Evolutionary conservation across 2,113 vertebrate genomes (phyloP), one percentile per base, ranked within the genome.

Genomic region (Passer domesticus): DNA sequence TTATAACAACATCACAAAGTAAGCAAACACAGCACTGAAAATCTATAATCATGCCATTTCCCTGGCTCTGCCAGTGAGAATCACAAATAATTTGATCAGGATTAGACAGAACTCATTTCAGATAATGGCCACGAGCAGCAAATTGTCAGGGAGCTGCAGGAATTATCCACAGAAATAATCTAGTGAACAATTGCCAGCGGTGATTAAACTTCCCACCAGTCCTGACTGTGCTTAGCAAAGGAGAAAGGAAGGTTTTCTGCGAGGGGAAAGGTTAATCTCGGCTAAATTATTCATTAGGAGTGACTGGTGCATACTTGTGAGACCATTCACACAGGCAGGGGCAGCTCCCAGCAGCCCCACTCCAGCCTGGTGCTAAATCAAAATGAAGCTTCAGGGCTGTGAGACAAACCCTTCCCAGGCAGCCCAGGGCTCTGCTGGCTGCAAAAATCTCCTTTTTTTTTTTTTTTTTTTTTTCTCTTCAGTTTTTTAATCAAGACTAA

Each of bases 1-100:
- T 95, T 79, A 6, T 76, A 85, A 66, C 74, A 80, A 77, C 67
- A 69, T 58, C 58, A 19, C 66, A 80, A 20, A 96, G 79, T 73
- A 94, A 95, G 84, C 93, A 95, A 95, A 92, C 84, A 90, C 7
- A 70, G 56, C 88, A 49, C 15, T 66, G 50, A 50, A 68, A 92
- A 60, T 90, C 37, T 8, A 69, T 37, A 87, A 90, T 69, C 74
- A 35, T 39, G 55, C 50, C 9, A 79, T 89, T 95, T 92, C 81
- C 81, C 59, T 69, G 70, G 58, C 70, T 94, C 77, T 63, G 66
- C 64, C 78, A 85, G 43, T 17, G 33, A 46, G 62, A 69, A 91
- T 49, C 91, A 95, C 87, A 83, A 77, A 82, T 15, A 27, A 89
- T 31, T 35, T 7, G 68, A 46, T 31, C 9, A 20, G 64, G 90